Conservation (phyloP, 2,888 invertebrate genomes). For the Perdita meconis region DNA sequence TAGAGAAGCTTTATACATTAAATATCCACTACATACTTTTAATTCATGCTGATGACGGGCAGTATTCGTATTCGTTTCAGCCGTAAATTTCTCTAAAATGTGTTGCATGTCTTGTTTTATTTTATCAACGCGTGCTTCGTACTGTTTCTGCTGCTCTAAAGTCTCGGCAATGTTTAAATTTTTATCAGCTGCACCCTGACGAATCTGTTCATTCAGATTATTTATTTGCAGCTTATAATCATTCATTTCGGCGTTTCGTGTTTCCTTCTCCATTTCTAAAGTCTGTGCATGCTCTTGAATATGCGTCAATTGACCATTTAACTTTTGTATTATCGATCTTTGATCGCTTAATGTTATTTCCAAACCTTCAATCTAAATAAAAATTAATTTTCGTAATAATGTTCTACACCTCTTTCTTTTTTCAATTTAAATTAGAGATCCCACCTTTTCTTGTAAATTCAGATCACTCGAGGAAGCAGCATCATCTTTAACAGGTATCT, state of each 20-base stretch:
- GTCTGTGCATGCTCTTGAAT: conserved; percentile 78
- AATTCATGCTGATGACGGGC: conserved; percentile 74
- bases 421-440: not conserved
- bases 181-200: conserved; percentile 69
- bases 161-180: conserved; percentile 72
- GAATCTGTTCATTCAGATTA: conserved; percentile 77
- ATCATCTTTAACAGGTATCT: conserved; percentile 84
- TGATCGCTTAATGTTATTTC: conserved; percentile 71
- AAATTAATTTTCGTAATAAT: not conserved
- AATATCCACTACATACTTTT: conserved; percentile 62
- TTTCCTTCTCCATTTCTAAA: conserved; percentile 86
- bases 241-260: conserved; percentile 84
- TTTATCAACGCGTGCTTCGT: conserved; percentile 78
- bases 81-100: conserved; percentile 77
- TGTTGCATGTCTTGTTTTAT: conserved; percentile 80
- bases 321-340: conserved; percentile 67
- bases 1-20: not conserved
- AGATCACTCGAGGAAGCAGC: conserved; percentile 78
- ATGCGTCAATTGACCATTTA: conserved; percentile 71
- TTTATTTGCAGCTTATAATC: conserved; percentile 77
- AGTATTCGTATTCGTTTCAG: conserved; percentile 73
- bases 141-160: conserved; percentile 77
- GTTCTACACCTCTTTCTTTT: too few relatives aligned
- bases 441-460: conserved; percentile 72
- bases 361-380: conserved; percentile 81